Base-by-base conservation (phyloP, 2,113 vertebrate species). In the Smithornis capensis region DNA sequence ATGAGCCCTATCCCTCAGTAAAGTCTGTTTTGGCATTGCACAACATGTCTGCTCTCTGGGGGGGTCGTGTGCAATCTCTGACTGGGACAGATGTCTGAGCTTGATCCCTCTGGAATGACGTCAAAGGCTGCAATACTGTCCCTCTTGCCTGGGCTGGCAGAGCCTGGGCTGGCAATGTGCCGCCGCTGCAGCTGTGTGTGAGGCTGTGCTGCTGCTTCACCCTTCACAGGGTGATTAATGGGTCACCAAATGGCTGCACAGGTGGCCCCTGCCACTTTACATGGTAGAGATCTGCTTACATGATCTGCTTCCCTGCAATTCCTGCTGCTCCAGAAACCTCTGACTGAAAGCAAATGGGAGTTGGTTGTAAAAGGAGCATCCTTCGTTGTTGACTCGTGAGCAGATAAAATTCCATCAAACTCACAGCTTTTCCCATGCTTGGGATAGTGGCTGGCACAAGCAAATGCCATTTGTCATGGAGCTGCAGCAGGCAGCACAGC, bases 91-190 rank as follows among this genome's bases (percentile, higher is more conserved):
- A 95, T 33, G 57, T 83, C 79, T 73, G 88, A 88, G 81, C 75
- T 59, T 83, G 88, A 90, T 92, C 63, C 85, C 2, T 0, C 80
- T 87, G 94, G 35, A 95, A 82, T 96, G 91, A 97, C 88, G 97
- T 96, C 95, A 97, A 97, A 90, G 81, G 80, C 28, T 94, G 95
- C 92, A 89, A 90, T 83, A 8, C 6, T 40, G 69, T 90, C 57
- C 92, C 88, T 95, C 92, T 82, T 35, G 77, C 68, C 4, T 1
- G 90, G 4, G 78, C 90, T 64, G 79, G n/a, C 95, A 91, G 70
- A 40, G 83, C 67, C 63, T 2, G 12, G 37, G 50, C 76, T 83
- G 74, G 45, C 21, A 7, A 14, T 14, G 59, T 70, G 65, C 75
- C 4, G 5, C 90, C 67, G 11, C 92, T 37, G 60, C 40, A 59